A percentile compares a stretch with the other conserved stretches of the same genome.
These are phyloP conservation scores for Frieseomelitta varia DNA, from an alignment of 1,140 invertebrate genomes.

Conservation along the genomic window DNA sequence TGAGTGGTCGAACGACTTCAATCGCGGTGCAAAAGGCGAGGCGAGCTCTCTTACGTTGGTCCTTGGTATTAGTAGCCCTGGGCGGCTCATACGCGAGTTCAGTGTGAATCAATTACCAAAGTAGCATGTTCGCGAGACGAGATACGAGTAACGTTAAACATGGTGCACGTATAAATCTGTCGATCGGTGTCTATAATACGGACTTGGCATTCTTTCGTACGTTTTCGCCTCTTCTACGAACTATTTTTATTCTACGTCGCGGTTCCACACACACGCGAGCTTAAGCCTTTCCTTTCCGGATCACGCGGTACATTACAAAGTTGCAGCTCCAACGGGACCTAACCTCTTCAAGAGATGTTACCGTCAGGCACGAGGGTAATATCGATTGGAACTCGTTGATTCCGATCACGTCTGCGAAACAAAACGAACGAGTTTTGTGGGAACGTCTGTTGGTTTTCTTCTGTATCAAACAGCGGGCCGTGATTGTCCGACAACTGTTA, in stretches of 20 bases:
- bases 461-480: neutral
- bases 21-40: constrained; percentile 32
- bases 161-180: neutral
- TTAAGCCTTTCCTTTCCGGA: neutral
- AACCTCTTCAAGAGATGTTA: constrained; percentile 36
- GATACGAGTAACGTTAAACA: neutral
- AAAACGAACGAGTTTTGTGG: neutral
- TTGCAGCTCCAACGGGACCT: constrained; percentile 6
- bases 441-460: neutral
- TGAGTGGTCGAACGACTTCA: neutral
- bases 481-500: neutral
- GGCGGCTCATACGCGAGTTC: neutral
- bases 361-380: neutral
- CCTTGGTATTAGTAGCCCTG: constrained; percentile 27
- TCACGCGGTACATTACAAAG: neutral
- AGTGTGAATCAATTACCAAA: constrained; percentile 27
- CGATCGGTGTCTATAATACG: constrained; percentile 24
- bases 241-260: neutral
- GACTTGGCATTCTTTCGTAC: neutral
- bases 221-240: neutral
- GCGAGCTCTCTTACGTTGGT: constrained; percentile 14
- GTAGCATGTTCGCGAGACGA: constrained; percentile 19
- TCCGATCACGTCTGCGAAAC: neutral
- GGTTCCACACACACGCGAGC: neutral
- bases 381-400: neutral